Percentiles rank a stretch among this genome's conserved stretches.
These are phyloP conservation scores for Drosophila yooni DNA, from an alignment of 2,888 invertebrate species.

Conservation along the genomic window DNA sequence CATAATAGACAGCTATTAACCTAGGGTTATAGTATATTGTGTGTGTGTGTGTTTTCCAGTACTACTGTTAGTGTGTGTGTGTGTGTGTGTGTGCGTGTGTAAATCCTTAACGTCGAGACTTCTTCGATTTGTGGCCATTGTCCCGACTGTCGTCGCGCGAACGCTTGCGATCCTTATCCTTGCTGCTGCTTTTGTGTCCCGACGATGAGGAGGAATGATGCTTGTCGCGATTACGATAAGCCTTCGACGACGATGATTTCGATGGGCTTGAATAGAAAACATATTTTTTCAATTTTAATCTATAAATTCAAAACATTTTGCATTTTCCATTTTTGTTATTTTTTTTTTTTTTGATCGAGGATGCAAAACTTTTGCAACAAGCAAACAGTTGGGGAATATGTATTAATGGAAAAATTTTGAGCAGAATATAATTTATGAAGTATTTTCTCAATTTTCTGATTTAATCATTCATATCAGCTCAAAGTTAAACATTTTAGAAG, in stretches of 20 bases:
- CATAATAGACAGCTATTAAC: conserved; percentile 32
- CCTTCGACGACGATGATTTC: conserved; percentile 83
- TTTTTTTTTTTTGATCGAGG: conserved; percentile 6
- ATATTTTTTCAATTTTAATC: neutral
- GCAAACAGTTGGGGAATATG: conserved; percentile 9
- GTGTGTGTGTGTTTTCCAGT: conserved; percentile 20
- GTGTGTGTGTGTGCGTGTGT: conserved; percentile 11
- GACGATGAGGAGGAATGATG: conserved; percentile 83
- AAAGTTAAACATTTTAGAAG: neutral
- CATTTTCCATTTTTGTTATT: neutral
- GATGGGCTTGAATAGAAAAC: conserved; percentile 65
- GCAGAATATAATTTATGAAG: conserved; percentile 53
- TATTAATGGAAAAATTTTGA: conserved; percentile 20
- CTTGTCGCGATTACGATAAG: conserved; percentile 83
- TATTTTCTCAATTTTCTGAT: conserved; percentile 16
- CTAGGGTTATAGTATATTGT: conserved; percentile 36
- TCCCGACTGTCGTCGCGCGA: conserved; percentile 91
- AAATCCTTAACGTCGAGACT: conserved; percentile 86
- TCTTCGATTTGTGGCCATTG: conserved; percentile 88
- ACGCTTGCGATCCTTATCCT: conserved; percentile 88
- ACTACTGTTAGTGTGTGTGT: conserved; percentile 29
- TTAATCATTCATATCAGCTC: neutral
- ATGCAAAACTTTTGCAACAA: conserved; percentile 24
- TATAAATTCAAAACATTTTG: neutral
- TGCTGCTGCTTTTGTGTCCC: conserved; percentile 83